phyloP scores from a whole-genome alignment of 2,113 vertebrate genomes.

The Xerus inauris region DNA sequence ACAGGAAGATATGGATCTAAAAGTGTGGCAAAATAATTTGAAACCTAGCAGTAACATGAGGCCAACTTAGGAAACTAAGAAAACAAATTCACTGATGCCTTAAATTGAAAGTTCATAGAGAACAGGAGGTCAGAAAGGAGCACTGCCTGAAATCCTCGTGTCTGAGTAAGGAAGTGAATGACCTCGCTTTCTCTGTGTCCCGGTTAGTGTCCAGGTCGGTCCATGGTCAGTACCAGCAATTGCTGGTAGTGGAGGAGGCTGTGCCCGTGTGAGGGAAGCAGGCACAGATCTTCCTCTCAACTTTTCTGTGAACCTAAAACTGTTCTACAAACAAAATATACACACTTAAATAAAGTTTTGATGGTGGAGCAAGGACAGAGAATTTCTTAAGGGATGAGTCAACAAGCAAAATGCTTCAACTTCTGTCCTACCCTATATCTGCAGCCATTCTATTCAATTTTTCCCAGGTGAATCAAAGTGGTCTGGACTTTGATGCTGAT shows the following conservation, averaged over 20 bases:
- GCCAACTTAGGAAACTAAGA: no score
- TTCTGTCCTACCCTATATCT: not conserved
- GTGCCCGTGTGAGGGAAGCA: no score
- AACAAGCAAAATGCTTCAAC: not conserved
- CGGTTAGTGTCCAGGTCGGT: fast-evolving
- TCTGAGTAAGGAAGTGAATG: not conserved
- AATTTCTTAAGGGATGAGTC: not conserved
- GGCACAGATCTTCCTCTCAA: not conserved
- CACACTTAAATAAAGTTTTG: not conserved
- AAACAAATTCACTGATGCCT: not conserved
- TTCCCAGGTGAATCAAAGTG: not conserved
- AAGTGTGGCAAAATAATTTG: not conserved
- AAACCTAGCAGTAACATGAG: not conserved
- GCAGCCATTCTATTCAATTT: not conserved
- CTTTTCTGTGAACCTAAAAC: not conserved
- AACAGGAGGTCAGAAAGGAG: not conserved
- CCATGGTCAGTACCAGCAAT: no score
- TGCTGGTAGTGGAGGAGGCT: not conserved
- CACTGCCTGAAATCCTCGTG: not conserved
- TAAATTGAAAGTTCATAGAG: not conserved
- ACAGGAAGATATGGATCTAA: not conserved
- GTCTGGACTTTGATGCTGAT: not conserved
- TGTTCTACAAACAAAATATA: not conserved
- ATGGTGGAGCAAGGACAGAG: not conserved
- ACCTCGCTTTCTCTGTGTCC: no score